Evolutionary conservation across 2,888 invertebrate species (phyloP).

Genomic region (Melanchra persicariae): DNA sequence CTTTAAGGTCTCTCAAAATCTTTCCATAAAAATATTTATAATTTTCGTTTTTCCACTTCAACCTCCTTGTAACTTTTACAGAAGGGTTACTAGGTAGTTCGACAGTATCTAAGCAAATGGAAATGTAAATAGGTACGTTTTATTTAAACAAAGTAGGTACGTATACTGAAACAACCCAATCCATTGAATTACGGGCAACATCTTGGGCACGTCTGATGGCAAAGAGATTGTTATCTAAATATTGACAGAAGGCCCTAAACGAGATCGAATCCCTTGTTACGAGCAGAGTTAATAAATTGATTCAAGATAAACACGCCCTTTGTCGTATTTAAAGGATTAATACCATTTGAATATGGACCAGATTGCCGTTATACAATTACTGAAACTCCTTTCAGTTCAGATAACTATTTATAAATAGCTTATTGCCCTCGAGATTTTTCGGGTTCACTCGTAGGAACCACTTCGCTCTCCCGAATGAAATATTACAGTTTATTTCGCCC

Average conservation of each 20-base stretch:
- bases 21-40: not conserved
- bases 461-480: constrained; percentile 57
- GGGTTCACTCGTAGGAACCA: constrained; percentile 56
- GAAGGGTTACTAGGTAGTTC: not conserved
- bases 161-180: constrained; percentile 48
- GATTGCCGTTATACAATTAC: constrained; percentile 51
- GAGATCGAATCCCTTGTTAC: constrained; percentile 75
- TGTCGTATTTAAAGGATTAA: constrained; percentile 67
- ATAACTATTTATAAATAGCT: constrained; percentile 60
- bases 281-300: constrained; percentile 74
- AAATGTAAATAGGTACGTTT: constrained; percentile 30
- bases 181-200: constrained; percentile 48
- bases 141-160: constrained; percentile 32
- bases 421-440: constrained; percentile 62
- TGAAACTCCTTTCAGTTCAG: constrained; percentile 48
- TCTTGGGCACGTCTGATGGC: constrained; percentile 61
- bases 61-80: not conserved
- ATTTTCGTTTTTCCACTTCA: not conserved
- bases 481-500: constrained; percentile 64
- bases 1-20: not conserved
- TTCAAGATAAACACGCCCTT: constrained; percentile 75
- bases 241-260: constrained; percentile 77
- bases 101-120: constrained; percentile 16
- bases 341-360: constrained; percentile 58
- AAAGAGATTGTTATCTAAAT: constrained; percentile 77